Conservation (phyloP, 2,113 vertebrate species). For the Monarcha castaneiventris region DNA sequence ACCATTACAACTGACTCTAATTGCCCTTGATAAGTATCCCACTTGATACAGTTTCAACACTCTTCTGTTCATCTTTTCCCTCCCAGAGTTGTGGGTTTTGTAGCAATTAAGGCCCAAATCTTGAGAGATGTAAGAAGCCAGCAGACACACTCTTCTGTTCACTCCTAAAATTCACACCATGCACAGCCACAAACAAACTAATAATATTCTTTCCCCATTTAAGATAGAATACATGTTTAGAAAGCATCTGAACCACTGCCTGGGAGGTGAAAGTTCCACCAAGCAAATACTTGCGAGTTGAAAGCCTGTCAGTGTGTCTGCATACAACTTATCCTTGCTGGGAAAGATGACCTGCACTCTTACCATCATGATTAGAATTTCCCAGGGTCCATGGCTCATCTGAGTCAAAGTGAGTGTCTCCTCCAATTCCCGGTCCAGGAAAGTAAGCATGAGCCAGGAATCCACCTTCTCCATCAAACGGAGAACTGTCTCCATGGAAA, state of each 20-base stretch:
- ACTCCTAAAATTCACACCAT: background rate
- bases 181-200: background rate
- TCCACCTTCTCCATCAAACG: slow-evolving; percentile 95
- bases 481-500: slow-evolving; percentile 97
- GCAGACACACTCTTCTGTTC: background rate
- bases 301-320: background rate
- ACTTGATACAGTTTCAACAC: background rate
- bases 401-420: slow-evolving; percentile 97
- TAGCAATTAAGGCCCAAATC: background rate
- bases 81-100: background rate
- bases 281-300: background rate
- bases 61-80: background rate
- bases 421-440: slow-evolving; percentile 95
- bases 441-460: slow-evolving; percentile 98
- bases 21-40: background rate
- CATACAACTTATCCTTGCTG: background rate
- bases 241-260: background rate
- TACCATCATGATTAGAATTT: slow-evolving; percentile 94
- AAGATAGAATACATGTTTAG: background rate
- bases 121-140: background rate
- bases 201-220: background rate
- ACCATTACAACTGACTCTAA: background rate
- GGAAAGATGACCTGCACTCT: slow-evolving; percentile 9
- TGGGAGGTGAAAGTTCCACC: background rate
- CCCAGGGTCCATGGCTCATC: slow-evolving; percentile 97